Conservation (phyloP, 1,140 invertebrate species). For the Eumeta japonica region DNA sequence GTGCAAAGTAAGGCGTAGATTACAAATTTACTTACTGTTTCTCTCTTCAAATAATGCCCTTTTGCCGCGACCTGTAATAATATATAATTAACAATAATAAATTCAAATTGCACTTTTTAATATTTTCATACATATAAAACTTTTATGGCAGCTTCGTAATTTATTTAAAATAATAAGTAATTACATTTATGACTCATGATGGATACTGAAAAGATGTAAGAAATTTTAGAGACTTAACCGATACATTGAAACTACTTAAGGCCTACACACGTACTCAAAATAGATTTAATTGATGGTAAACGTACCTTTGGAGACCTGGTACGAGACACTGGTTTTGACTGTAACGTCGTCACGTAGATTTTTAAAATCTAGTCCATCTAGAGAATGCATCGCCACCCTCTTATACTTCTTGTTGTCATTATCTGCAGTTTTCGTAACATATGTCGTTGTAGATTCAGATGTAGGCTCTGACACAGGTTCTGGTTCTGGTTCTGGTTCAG, state of each 20-base stretch:
- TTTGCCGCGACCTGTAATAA: slow-evolving; percentile 1
- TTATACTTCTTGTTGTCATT: slow-evolving; percentile 51
- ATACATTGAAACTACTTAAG: neutral
- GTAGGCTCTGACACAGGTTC: slow-evolving; percentile 28
- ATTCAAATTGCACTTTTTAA: neutral
- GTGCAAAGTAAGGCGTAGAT: too few species aligned
- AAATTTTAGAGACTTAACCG: neutral
- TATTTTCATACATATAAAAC: neutral
- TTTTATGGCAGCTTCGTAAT: too few species aligned
- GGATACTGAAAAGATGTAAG: neutral
- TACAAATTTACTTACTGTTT: neutral
- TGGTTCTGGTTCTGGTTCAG: slow-evolving; percentile 37
- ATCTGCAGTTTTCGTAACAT: slow-evolving; percentile 20
- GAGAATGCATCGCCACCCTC: slow-evolving; percentile 53
- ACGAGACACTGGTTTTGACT: slow-evolving; percentile 72
- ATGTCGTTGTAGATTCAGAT: neutral
- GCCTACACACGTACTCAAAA: neutral
- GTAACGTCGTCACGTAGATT: slow-evolving; percentile 60
- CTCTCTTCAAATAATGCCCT: slow-evolving; percentile 2
- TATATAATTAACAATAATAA: neutral
- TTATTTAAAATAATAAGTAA: neutral
- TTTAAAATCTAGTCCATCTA: slow-evolving; percentile 47
- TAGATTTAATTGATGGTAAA: slow-evolving; percentile 9
- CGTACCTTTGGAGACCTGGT: slow-evolving; percentile 64
- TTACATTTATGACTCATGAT: neutral